phyloP scores from a whole-genome alignment of 2,797 vertebrate genomes.

The Pampus argenteus region DNA sequence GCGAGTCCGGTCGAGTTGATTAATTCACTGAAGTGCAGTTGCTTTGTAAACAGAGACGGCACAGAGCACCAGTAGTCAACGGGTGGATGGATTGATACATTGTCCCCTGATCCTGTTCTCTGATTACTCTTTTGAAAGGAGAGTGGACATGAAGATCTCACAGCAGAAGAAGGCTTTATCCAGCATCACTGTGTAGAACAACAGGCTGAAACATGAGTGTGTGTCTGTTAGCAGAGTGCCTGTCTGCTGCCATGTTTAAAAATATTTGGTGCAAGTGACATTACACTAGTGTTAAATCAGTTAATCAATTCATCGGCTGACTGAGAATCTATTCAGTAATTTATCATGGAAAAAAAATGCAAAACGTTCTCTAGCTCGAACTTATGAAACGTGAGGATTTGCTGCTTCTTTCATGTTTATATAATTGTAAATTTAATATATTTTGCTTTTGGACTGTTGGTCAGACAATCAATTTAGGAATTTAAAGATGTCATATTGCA shows the following conservation, averaged over 20 bases:
- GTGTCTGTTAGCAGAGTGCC: conserved; percentile 11
- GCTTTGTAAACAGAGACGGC: conserved; percentile 47
- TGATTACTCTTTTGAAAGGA: conserved; percentile 61
- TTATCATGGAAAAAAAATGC: conserved; percentile 13
- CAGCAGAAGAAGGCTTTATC: conserved; percentile 30
- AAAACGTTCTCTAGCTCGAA: not conserved
- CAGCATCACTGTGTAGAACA: conserved; percentile 18
- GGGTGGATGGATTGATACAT: conserved; percentile 38
- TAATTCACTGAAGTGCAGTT: conserved; percentile 15
- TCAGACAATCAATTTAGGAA: too few species aligned
- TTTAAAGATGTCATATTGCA: not conserved
- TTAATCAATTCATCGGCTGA: conserved; percentile 13
- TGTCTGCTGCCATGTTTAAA: conserved; percentile 20
- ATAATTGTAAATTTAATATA: not conserved
- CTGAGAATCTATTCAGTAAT: conserved; percentile 2
- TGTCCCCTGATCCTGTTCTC: conserved; percentile 43
- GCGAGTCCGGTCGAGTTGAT: not conserved
- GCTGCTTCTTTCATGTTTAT: conserved; percentile 20
- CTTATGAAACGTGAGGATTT: conserved; percentile 7
- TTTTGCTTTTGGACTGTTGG: not conserved
- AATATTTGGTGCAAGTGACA: conserved; percentile 29
- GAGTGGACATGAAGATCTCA: conserved; percentile 37
- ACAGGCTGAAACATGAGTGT: conserved; percentile 54
- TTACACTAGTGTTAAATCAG: conserved; percentile 10
- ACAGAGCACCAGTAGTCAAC: conserved; percentile 37